Conservation (phyloP, 1,140 invertebrate genomes). For the Bombus terrestris region DNA sequence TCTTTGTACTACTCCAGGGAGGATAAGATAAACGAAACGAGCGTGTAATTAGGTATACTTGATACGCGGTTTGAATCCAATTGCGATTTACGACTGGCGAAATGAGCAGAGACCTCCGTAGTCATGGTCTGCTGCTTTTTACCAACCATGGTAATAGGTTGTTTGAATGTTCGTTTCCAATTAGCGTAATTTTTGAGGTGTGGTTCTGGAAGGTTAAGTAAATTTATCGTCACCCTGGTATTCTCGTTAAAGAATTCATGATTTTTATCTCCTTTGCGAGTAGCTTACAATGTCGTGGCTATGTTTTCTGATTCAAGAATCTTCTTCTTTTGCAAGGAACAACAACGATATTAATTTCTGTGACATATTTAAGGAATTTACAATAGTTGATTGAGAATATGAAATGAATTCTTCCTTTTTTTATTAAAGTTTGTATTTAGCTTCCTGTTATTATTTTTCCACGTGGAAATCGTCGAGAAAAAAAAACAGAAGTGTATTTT, state of each 20-base stretch:
- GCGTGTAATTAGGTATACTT: not conserved
- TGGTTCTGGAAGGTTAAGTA: not conserved
- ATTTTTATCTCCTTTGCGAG: not conserved
- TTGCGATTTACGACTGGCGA: not conserved
- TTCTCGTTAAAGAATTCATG: not conserved
- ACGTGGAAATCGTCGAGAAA: not conserved
- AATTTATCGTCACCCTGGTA: not conserved
- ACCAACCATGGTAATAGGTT: not conserved
- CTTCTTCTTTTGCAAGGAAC: too few relatives aligned
- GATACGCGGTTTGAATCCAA: not conserved
- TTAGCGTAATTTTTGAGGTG: not conserved
- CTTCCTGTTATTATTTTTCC: not conserved
- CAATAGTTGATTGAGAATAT: not conserved
- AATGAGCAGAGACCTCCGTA: not conserved
- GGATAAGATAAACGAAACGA: not conserved
- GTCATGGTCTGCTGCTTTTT: too few relatives aligned
- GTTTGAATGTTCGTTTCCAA: not conserved
- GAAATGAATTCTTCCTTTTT: not conserved
- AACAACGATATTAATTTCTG: too few relatives aligned
- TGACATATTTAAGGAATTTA: too few relatives aligned
- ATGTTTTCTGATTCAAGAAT: too few relatives aligned
- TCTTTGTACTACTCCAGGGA: not conserved
- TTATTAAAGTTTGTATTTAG: not conserved
- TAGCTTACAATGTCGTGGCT: too few relatives aligned
- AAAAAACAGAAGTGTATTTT: not conserved